Base-by-base conservation (phyloP, 2,797 vertebrate species). In the Gadopsis marmoratus region DNA sequence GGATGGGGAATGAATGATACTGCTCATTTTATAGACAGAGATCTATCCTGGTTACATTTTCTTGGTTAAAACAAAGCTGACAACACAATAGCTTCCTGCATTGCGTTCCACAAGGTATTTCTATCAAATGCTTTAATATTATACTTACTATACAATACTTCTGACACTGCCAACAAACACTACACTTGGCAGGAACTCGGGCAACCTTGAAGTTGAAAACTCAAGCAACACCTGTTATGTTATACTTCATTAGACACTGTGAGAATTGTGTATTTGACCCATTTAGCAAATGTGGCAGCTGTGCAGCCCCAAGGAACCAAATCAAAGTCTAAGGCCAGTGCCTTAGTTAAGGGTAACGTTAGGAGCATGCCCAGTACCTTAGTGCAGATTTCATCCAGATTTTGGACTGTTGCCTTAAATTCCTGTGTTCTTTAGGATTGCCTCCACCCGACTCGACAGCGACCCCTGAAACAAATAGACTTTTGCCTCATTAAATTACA, bases 211-310 rank as follows among this genome's bases (percentile, higher is more conserved):
- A 50, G 51, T 19, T 45, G 29, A 66, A 78, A 80, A 86, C 11
- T 45, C 26, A 54, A 39, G 47, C 69, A 81, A 76, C 76, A 65
- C 60, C 51, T 59, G 43, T 58, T 64, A 31, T 47, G 39, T 62
- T 74, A 37, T 5, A 74, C 59, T 71, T 66, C 72, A 81, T 85
- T 80, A 71, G 76, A 59, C 65, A 37, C 68, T 43, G n/a, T 66
- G 48, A 75, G 48, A 21, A 77, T 66, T 82, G 56, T 63, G 14
- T 51, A 37, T 72, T 56, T 71, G 64, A 81, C 76, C 68, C 41
- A 33, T 67, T 80, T 74, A 78, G 76, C 63, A 47, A 61, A 21
- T 26, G 70, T 50, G 11, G 9, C 79, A 69, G 65, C 73, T 50
- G 31, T 63, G 23, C 29, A 56, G 78, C 78, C 53, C 58, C 31